Percentiles rank a stretch among this genome's conserved stretches.
Evolutionary conservation across 2,113 vertebrate species (phyloP).

Genomic region (Saguinus midas): DNA sequence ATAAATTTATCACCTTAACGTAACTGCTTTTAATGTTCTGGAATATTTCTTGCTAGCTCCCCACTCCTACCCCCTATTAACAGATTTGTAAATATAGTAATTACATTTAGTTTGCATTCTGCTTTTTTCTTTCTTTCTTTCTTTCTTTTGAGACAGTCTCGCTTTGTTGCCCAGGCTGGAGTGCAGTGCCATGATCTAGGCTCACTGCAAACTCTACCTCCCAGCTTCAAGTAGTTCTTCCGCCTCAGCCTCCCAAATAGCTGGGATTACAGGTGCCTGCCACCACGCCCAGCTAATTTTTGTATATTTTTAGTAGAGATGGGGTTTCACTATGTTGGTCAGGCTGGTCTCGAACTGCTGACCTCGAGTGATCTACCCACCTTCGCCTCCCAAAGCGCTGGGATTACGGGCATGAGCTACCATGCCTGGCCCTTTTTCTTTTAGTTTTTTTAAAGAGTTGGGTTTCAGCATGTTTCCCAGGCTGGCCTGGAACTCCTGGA

Average conservation of each 20-base stretch:
- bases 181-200: too few species aligned
- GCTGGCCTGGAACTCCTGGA: neutral
- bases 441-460: neutral
- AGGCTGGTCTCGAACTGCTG: too few species aligned
- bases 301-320: neutral
- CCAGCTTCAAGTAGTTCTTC: too few species aligned
- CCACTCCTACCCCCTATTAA: neutral
- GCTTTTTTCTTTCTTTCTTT: neutral
- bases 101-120: neutral
- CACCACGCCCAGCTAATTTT: too few species aligned
- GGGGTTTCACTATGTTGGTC: neutral
- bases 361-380: too few species aligned
- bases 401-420: too few species aligned
- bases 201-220: too few species aligned
- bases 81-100: neutral
- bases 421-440: too few species aligned
- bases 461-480: neutral
- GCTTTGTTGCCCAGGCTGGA: too few species aligned
- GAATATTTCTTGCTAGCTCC: neutral
- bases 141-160: neutral
- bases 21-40: neutral
- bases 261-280: too few species aligned
- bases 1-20: neutral
- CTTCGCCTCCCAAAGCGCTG: too few species aligned
- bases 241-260: too few species aligned